phyloP scores from a whole-genome alignment of 2,113 vertebrate species.

The Oreochromis aureus region DNA sequence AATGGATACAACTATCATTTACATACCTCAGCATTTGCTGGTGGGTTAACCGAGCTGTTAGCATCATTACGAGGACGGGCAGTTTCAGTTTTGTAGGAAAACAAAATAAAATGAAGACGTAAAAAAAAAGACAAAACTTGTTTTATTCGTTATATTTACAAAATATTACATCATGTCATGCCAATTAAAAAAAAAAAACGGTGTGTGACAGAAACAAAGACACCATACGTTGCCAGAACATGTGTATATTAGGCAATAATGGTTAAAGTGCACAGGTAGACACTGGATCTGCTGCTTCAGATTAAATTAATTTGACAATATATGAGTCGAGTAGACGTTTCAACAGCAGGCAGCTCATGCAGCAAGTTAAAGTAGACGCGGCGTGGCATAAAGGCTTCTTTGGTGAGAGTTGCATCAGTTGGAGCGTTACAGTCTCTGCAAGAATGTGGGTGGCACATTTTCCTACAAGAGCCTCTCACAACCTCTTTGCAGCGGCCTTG shows the following conservation, averaged over 20 bases:
- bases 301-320: constrained; percentile 13
- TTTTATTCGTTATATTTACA: constrained; percentile 61
- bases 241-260: constrained; percentile 49
- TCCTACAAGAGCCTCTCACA: background rate
- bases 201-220: constrained; percentile 30
- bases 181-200: constrained; percentile 22
- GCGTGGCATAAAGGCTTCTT: constrained; percentile 34
- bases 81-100: background rate
- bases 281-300: constrained; percentile 40
- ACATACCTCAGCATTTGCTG: background rate
- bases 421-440: background rate
- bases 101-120: background rate
- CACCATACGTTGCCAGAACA: constrained; percentile 7
- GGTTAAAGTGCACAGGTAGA: constrained; percentile 67
- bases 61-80: background rate
- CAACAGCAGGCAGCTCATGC: constrained; percentile 38
- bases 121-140: constrained; percentile 32
- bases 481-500: background rate
- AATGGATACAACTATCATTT: background rate
- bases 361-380: constrained; percentile 1
- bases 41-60: background rate
- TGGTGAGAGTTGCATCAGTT: constrained; percentile 16
- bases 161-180: constrained; percentile 50
- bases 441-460: background rate
- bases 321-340: constrained; percentile 1